Conservation (phyloP, 2,113 vertebrate species). For the Physeter macrocephalus region DNA sequence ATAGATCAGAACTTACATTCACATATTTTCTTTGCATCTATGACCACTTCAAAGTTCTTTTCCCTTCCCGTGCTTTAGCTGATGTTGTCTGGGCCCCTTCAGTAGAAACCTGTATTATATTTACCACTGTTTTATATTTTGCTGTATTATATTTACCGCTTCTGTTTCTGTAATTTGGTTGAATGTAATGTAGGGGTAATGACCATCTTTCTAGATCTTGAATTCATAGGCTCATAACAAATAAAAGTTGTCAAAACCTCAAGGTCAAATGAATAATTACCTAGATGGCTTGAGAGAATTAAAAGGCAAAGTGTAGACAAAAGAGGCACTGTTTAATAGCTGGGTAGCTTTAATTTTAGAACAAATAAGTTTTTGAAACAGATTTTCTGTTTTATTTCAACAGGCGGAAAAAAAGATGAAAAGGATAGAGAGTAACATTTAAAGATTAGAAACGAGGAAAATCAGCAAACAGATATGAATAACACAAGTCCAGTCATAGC, state of each 20-base stretch:
- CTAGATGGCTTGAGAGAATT: slow-evolving; percentile 1
- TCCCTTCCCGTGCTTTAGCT: neutral
- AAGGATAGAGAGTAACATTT: neutral
- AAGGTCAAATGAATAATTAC: slow-evolving; percentile 40
- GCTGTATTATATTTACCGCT: neutral
- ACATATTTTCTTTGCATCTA: slow-evolving; percentile 35
- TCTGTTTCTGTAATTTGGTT: neutral
- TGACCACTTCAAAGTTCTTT: slow-evolving; percentile 41
- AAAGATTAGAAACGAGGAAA: slow-evolving; percentile 13
- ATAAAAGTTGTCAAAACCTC: slow-evolving; percentile 40
- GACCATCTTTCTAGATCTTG: neutral
- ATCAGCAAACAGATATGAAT: neutral
- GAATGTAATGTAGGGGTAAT: neutral
- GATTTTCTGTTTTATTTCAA: neutral
- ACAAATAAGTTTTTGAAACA: slow-evolving; percentile 20
- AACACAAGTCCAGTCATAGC: neutral
- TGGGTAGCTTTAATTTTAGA: slow-evolving; percentile 34
- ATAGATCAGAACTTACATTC: slow-evolving; percentile 3
- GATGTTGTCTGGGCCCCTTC: too few species aligned
- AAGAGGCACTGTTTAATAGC: neutral
- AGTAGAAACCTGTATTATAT: neutral
- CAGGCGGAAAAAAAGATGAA: neutral
- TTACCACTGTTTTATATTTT: neutral
- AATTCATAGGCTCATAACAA: slow-evolving; percentile 41
- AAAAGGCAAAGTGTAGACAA: neutral